phyloP scores from a whole-genome alignment of 2,113 vertebrate species.

The Trinectes maculatus region DNA sequence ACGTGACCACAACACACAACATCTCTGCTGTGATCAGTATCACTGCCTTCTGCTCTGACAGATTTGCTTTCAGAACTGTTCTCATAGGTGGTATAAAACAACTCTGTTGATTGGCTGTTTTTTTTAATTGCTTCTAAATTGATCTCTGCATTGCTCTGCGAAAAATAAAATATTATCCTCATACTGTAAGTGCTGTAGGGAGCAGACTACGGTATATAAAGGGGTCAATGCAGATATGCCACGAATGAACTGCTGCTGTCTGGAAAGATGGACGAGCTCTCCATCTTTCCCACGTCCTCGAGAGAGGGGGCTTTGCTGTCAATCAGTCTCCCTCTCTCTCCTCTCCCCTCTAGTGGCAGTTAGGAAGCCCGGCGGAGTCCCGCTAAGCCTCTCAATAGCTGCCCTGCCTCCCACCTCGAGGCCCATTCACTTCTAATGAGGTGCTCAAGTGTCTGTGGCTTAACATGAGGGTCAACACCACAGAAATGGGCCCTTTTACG shows the following conservation, averaged over 20 bases:
- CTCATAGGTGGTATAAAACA: neutral
- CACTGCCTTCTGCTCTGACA: neutral
- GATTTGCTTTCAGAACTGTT: constrained; percentile 1
- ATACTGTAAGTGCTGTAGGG: constrained; percentile 1
- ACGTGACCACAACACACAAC: neutral
- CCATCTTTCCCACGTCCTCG: constrained; percentile 33
- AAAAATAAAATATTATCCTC: constrained; percentile 12
- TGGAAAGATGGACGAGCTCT: constrained; percentile 35
- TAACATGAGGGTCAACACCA: constrained; percentile 71
- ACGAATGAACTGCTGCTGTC: constrained; percentile 42
- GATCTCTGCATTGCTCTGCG: constrained; percentile 7
- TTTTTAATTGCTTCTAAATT: constrained; percentile 8
- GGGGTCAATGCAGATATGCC: constrained; percentile 4
- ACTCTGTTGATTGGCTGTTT: constrained; percentile 18
- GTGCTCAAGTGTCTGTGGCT: constrained; percentile 74
- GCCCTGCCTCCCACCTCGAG: constrained; percentile 71
- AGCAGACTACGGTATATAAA: constrained; percentile 1
- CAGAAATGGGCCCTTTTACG: constrained; percentile 52
- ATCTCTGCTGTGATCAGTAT: neutral
- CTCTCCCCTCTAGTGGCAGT: constrained; percentile 69
- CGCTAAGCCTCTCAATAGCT: constrained; percentile 72
- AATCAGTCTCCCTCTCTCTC: constrained; percentile 31
- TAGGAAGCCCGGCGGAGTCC: constrained; percentile 72
- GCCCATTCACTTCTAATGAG: constrained; percentile 78
- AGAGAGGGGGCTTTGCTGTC: constrained; percentile 35